phyloP scores from a whole-genome alignment of 2,113 vertebrate species.

The Thalassarche chlororhynchos region DNA sequence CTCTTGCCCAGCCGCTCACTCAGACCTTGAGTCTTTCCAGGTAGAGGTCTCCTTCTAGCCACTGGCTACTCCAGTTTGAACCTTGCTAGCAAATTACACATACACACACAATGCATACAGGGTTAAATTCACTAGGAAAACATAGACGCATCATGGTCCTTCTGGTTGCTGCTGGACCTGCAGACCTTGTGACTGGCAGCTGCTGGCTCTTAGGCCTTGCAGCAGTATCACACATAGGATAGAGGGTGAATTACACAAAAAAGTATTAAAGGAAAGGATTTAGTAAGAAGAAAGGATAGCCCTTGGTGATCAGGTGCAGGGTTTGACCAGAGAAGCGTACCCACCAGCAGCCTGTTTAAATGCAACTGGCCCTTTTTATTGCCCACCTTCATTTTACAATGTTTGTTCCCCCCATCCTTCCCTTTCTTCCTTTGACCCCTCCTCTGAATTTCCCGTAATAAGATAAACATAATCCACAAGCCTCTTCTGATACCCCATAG shows the following conservation, averaged over 20 bases:
- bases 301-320: not conserved
- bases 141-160: not conserved
- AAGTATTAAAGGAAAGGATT: not conserved
- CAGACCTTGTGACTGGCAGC: not conserved
- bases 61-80: not conserved
- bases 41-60: not conserved
- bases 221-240: not conserved
- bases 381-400: not conserved
- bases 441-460: not conserved
- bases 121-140: not conserved
- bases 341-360: not conserved
- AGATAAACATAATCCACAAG: not conserved
- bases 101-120: not conserved
- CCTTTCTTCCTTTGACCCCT: not conserved
- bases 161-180: not conserved
- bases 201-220: not conserved
- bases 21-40: not conserved
- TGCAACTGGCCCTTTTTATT: not conserved
- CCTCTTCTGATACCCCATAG: not conserved
- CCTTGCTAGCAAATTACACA: not conserved
- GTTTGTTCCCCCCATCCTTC: not conserved
- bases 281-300: not conserved
- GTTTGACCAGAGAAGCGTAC: not conserved
- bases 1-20: not conserved
- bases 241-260: not conserved